Conservation (phyloP, 2,113 vertebrate genomes). For the Danio rerio region GRCz12tu NC_133193.1:10998501-10999000, state of each 20-base stretch:
- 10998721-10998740: background rate
- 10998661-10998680: no score
- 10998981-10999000: background rate
- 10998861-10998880: slow-evolving; percentile 86
- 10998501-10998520: no score
- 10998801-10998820: slow-evolving; percentile 66
- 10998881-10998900: slow-evolving; percentile 74
- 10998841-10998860: slow-evolving; percentile 93
- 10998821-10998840: slow-evolving; percentile 97
- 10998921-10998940: slow-evolving; percentile 61
- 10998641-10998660: no score
- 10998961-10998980: slow-evolving; percentile 40
- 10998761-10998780: no score
- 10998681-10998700: no score
- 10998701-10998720: background rate
- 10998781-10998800: slow-evolving; percentile 24
- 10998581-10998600: no score
- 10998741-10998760: slow-evolving; percentile 7
- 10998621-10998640: no score
- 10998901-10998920: slow-evolving; percentile 59
- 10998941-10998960: slow-evolving; percentile 58
- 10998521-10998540: no score
- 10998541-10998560: no score
- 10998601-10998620: no score
- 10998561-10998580: no score